Percentiles rank a stretch among this genome's conserved stretches.
phyloP scores from a whole-genome alignment of 2,797 vertebrate species.

The Jordanella pulchra region DNA sequence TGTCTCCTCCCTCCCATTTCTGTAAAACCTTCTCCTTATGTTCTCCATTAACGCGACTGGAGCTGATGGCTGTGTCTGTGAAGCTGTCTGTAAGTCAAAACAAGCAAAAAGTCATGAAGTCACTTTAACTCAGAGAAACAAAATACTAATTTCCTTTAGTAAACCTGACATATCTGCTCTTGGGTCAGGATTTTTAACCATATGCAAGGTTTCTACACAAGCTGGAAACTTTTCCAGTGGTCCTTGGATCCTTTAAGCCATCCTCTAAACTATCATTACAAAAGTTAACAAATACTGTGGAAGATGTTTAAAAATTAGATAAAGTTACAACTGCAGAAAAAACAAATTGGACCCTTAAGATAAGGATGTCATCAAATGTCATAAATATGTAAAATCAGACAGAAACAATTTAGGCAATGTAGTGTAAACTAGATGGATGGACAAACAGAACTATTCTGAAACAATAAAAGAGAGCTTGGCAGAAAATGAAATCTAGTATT shows the following conservation, averaged over 20 bases:
- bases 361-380: no score
- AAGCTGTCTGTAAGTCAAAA: slow-evolving; percentile 82
- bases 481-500: no score
- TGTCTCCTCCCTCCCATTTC: slow-evolving; percentile 92
- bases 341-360: no score
- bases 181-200: neutral
- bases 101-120: neutral
- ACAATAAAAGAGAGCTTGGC: no score
- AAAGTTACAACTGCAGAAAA: no score
- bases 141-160: neutral
- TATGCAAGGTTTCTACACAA: neutral
- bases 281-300: no score
- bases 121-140: neutral
- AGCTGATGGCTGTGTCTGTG: slow-evolving; percentile 89
- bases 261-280: no score
- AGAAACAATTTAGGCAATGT: no score
- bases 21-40: slow-evolving; percentile 93
- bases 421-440: no score
- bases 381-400: neutral
- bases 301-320: no score
- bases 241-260: no score
- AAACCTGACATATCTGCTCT: neutral
- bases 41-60: slow-evolving; percentile 88
- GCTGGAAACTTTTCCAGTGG: neutral
- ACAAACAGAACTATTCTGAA: no score